These are phyloP conservation scores for Drosophila nigromelanica DNA, from an alignment of 1,140 invertebrate genomes.

Conservation along the genomic window DNA sequence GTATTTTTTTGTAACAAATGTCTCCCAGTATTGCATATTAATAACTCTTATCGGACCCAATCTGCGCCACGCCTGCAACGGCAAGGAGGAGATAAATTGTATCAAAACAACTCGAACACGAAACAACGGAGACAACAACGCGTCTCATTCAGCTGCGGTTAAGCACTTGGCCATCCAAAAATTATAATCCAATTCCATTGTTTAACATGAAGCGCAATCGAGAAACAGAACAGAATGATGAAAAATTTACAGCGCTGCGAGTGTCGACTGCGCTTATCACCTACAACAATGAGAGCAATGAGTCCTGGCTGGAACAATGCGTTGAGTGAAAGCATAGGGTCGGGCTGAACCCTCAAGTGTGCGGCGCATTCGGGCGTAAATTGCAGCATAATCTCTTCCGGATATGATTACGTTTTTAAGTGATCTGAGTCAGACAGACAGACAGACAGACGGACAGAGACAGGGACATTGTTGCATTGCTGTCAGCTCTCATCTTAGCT, in stretches of 20 bases:
- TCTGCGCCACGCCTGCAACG: slow-evolving; percentile 36
- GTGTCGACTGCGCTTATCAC: slow-evolving; percentile 70
- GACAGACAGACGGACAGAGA: slow-evolving; percentile 9
- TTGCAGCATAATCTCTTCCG: slow-evolving; percentile 79
- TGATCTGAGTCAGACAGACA: slow-evolving; percentile 48
- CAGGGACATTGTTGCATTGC: slow-evolving; percentile 44
- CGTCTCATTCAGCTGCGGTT: slow-evolving; percentile 40
- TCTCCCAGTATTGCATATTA: slow-evolving; percentile 58
- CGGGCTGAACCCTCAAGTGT: slow-evolving; percentile 25
- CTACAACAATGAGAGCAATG: slow-evolving; percentile 43
- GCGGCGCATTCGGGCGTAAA: slow-evolving; percentile 63
- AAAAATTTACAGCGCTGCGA: slow-evolving; percentile 31
- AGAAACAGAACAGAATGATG: slow-evolving; percentile 4
- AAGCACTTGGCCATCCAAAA: slow-evolving; percentile 53
- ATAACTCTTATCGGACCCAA: slow-evolving; percentile 62
- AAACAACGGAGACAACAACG: slow-evolving; percentile 27
- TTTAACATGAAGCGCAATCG: slow-evolving; percentile 39
- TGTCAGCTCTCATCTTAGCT: slow-evolving; percentile 45
- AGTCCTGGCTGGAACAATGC: slow-evolving; percentile 32
- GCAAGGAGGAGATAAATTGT: slow-evolving; percentile 12
- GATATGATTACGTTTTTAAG: slow-evolving; percentile 77
- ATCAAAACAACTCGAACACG: slow-evolving; percentile 63
- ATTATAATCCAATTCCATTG: slow-evolving; percentile 81
- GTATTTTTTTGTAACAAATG: neutral
- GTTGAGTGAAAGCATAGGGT: slow-evolving; percentile 6